Evolutionary conservation across 2,888 invertebrate species (phyloP).

Genomic region (Phlogophora meticulosa): DNA sequence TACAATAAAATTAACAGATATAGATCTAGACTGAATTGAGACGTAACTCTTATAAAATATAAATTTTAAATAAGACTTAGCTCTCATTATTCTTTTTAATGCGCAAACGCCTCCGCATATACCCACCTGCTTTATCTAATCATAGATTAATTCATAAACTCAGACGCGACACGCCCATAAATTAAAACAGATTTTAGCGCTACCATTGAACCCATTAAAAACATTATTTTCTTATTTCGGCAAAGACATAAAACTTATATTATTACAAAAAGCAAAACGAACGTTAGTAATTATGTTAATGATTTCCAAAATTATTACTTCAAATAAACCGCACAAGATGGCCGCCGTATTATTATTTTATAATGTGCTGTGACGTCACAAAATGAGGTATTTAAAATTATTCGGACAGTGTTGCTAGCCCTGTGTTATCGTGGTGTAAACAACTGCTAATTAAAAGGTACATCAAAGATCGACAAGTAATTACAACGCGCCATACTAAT

Average conservation of each 20-base stretch:
- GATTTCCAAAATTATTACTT: slow-evolving; percentile 66
- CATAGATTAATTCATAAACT: slow-evolving; percentile 59
- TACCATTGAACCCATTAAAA: slow-evolving; percentile 68
- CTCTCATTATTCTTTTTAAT: slow-evolving; percentile 50
- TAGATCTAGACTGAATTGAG: slow-evolving; percentile 46
- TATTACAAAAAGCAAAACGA: slow-evolving; percentile 48
- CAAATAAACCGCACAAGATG: slow-evolving; percentile 67
- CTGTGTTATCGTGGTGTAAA: slow-evolving; percentile 74
- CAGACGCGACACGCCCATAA: slow-evolving; percentile 61
- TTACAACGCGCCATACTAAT: slow-evolving; percentile 54
- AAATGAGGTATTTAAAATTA: slow-evolving; percentile 80
- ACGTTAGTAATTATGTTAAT: slow-evolving; percentile 68
- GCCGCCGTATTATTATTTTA: slow-evolving; percentile 65
- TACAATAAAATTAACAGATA: slow-evolving; percentile 33
- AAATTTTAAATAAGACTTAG: slow-evolving; percentile 47
- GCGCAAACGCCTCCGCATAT: slow-evolving; percentile 49
- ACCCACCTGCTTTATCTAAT: slow-evolving; percentile 44
- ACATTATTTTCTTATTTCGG: slow-evolving; percentile 56
- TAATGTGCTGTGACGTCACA: slow-evolving; percentile 72
- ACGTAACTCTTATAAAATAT: slow-evolving; percentile 48
- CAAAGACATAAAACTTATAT: slow-evolving; percentile 65
- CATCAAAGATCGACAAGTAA: slow-evolving; percentile 62
- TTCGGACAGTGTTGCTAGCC: slow-evolving; percentile 77
- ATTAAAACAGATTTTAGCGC: slow-evolving; percentile 53
- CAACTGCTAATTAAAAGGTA: slow-evolving; percentile 75